Evolutionary conservation across 2,113 vertebrate genomes (phyloP).

Genomic region (Suricata suricatta): DNA sequence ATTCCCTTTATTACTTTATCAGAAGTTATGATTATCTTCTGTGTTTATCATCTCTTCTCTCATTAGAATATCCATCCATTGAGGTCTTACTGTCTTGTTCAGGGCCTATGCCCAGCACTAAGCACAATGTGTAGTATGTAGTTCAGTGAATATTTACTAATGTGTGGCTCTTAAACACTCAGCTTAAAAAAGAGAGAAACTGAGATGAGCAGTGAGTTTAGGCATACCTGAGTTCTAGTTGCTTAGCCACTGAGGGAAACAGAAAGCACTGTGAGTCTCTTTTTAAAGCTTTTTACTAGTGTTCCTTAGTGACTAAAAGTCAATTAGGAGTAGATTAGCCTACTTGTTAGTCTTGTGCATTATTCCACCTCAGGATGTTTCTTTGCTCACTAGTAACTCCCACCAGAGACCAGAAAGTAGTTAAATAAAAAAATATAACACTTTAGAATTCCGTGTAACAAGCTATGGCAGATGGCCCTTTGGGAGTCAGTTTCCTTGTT

Average conservation of each 20-base stretch:
- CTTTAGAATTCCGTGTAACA: background rate
- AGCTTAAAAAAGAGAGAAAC: background rate
- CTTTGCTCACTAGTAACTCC: constrained; percentile 3
- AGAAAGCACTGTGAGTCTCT: background rate
- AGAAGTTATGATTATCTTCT: constrained; percentile 37
- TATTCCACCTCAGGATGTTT: constrained; percentile 2
- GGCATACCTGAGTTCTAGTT: background rate
- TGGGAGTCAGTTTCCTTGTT: background rate
- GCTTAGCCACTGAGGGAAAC: background rate
- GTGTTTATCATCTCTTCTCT: background rate
- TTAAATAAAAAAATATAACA: constrained; percentile 7
- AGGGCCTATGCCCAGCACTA: background rate
- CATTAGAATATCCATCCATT: background rate
- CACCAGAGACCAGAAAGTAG: background rate
- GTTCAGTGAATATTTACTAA: constrained; percentile 13
- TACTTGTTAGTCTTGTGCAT: background rate
- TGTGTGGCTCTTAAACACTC: background rate
- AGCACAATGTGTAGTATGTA: background rate
- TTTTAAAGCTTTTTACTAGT: background rate
- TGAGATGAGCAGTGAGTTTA: constrained; percentile 13
- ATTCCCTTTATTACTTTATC: constrained; percentile 39
- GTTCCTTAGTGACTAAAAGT: background rate
- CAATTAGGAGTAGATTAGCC: background rate
- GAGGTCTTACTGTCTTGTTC: background rate
- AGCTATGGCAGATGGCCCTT: background rate